These are phyloP conservation scores for Pteropus rufus DNA, from an alignment of 2,797 vertebrate genomes.

Conservation along the genomic window DNA sequence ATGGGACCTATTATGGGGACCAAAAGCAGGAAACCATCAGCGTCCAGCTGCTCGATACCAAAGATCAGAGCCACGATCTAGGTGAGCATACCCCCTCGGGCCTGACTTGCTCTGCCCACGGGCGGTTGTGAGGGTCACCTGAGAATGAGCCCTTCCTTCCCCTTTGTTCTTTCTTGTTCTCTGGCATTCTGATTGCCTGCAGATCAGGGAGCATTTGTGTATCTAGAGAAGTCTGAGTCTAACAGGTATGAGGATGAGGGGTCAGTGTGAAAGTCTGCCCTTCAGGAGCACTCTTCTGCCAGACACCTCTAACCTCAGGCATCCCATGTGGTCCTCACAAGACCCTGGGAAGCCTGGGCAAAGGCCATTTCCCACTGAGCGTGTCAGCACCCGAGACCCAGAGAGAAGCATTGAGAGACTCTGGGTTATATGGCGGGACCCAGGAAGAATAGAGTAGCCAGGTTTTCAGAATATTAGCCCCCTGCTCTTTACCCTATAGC, in stretches of 20 bases:
- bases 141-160: neutral
- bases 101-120: neutral
- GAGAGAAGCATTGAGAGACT: neutral
- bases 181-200: neutral
- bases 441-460: neutral
- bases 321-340: neutral
- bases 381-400: neutral
- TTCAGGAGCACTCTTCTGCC: neutral
- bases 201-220: neutral
- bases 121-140: neutral
- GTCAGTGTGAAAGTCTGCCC: neutral
- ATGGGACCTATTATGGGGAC: constrained; percentile 92
- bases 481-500: neutral
- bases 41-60: constrained; percentile 94
- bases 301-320: neutral
- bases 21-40: constrained; percentile 95
- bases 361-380: neutral
- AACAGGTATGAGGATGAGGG: neutral
- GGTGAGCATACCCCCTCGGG: constrained; percentile 81
- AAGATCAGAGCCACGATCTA: constrained; percentile 91
- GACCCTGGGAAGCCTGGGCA: neutral
- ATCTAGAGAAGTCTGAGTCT: neutral
- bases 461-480: neutral
- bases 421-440: rapidly evolving
- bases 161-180: neutral